Evolutionary conservation across 2,888 invertebrate genomes (phyloP).

Genomic region (Sesia bembeciformis): DNA sequence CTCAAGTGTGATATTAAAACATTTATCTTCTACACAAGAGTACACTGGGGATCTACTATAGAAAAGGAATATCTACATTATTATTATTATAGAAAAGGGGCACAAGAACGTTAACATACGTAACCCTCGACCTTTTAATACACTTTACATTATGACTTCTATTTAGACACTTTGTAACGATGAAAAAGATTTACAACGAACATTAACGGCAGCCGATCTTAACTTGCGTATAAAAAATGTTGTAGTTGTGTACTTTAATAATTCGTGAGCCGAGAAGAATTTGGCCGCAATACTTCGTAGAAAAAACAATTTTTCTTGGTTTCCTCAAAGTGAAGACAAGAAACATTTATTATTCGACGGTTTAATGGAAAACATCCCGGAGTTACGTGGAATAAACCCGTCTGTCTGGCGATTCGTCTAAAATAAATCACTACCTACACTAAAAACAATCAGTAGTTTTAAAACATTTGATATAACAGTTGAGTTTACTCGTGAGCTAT

Average conservation of each 20-base stretch:
- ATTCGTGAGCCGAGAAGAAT: background rate
- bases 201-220: background rate
- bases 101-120: too few relatives aligned
- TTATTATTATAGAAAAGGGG: too few relatives aligned
- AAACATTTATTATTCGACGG: background rate
- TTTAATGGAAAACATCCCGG: background rate
- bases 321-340: background rate
- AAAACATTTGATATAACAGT: background rate
- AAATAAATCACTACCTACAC: background rate
- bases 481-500: background rate
- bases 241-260: background rate
- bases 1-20: too few relatives aligned
- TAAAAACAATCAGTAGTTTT: background rate
- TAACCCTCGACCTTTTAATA: too few relatives aligned
- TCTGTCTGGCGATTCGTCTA: background rate
- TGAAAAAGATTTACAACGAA: background rate
- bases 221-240: background rate
- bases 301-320: background rate
- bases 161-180: background rate
- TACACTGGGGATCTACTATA: too few relatives aligned
- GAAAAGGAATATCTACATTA: too few relatives aligned
- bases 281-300: background rate
- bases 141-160: too few relatives aligned
- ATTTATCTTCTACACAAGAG: too few relatives aligned
- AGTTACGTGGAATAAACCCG: background rate